These are phyloP conservation scores for Neoascia interrupta DNA, from an alignment of 2,888 invertebrate species.

Conservation along the genomic window DNA sequence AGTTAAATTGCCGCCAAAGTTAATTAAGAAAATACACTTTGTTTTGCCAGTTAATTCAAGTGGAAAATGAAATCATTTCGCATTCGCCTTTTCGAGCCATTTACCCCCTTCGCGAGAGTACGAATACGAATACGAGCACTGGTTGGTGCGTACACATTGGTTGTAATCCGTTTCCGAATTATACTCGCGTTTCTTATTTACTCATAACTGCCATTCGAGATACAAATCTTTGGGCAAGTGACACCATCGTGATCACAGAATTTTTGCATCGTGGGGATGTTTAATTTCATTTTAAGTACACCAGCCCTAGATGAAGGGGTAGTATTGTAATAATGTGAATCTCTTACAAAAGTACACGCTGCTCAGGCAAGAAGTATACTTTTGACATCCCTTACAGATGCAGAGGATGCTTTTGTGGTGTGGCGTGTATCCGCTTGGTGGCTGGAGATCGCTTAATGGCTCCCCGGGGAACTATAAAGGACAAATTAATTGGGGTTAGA, in stretches of 20 bases:
- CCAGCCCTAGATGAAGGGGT: conserved; percentile 40
- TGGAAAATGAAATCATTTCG: conserved; percentile 71
- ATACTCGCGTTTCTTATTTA: conserved; percentile 42
- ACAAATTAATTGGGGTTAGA: conserved; percentile 79
- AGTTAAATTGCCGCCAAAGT: conserved; percentile 70
- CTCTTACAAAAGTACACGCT: conserved; percentile 46
- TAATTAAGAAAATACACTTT: conserved; percentile 70
- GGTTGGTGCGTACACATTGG: conserved; percentile 11
- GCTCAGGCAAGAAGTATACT: conserved; percentile 32
- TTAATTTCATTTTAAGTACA: conserved; percentile 68
- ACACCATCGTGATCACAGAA: conserved; percentile 36
- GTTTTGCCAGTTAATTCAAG: conserved; percentile 71
- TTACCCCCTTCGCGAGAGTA: conserved; percentile 43
- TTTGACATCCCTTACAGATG: conserved; percentile 35
- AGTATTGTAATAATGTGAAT: conserved; percentile 57
- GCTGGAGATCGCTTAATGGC: conserved; percentile 74
- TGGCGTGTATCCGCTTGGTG: conserved; percentile 27
- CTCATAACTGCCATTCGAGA: conserved; percentile 60
- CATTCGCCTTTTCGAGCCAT: conserved; percentile 61
- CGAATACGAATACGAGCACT: conserved; percentile 11
- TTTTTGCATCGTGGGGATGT: conserved; percentile 60
- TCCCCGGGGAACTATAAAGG: conserved; percentile 79
- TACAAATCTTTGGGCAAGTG: conserved; percentile 58
- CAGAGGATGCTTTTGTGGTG: conserved; percentile 17
- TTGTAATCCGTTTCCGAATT: conserved; percentile 66